A percentile compares a stretch with the other conserved stretches of the same genome.
phyloP scores from a whole-genome alignment of 2,113 vertebrate species.

The Trogon surrucura region DNA sequence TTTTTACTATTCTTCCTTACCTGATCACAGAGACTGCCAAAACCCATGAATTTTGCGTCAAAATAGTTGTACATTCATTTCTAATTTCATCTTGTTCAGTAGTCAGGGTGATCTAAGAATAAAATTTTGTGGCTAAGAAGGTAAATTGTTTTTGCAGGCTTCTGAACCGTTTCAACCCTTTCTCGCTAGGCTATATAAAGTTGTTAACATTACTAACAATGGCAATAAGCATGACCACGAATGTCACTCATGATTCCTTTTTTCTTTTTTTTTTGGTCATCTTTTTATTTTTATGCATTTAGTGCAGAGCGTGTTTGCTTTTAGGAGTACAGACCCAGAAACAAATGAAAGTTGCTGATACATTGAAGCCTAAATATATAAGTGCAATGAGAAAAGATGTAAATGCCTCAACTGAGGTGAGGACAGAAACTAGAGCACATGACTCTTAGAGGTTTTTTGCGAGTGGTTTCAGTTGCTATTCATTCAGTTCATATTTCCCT shows the following conservation, averaged over 20 bases:
- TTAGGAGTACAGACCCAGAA: background rate
- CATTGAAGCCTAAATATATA: background rate
- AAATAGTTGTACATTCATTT: background rate
- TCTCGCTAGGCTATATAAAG: background rate
- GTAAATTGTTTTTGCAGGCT: background rate
- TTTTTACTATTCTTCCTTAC: background rate
- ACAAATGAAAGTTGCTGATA: background rate
- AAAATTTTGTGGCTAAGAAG: background rate
- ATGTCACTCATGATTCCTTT: background rate
- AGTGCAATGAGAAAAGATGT: background rate
- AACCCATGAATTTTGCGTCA: background rate
- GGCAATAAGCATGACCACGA: background rate
- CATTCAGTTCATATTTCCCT: background rate
- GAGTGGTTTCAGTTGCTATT: background rate
- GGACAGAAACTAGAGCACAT: background rate
- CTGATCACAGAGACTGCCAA: background rate
- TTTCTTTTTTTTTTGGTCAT: too few species aligned
- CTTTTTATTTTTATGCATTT: background rate
- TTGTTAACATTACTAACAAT: background rate
- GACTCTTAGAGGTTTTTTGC: background rate
- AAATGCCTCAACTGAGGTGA: background rate
- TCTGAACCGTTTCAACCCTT: background rate
- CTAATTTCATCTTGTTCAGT: background rate
- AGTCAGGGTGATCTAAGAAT: background rate
- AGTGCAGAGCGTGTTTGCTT: rapidly evolving